A percentile compares a stretch with the other conserved stretches of the same genome.
Evolutionary conservation across 2,113 vertebrate species (phyloP).

Genomic region (Rhodinocichla rosea): DNA sequence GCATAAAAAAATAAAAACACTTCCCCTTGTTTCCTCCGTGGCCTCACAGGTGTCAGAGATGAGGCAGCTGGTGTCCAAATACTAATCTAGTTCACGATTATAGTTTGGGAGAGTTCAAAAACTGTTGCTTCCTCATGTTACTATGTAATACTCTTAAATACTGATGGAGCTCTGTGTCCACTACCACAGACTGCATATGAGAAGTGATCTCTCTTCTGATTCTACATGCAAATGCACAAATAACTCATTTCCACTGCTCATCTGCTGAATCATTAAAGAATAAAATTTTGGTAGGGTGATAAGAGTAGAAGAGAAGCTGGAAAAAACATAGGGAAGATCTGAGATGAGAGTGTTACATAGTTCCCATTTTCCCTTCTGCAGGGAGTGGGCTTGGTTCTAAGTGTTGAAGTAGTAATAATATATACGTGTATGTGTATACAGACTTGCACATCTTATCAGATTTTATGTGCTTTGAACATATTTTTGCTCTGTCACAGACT

Average conservation of each 20-base stretch:
- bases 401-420: not conserved
- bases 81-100: not conserved
- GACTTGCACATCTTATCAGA: not conserved
- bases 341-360: rapidly evolving
- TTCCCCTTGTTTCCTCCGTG: not conserved
- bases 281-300: not conserved
- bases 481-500: not conserved
- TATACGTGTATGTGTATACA: not conserved
- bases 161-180: not conserved
- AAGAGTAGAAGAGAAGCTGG: not conserved
- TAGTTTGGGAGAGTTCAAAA: not conserved
- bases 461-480: not conserved
- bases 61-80: not conserved
- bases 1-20: not conserved
- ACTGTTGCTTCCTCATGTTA: not conserved
- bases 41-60: not conserved
- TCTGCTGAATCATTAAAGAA: not conserved
- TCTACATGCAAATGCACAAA: not conserved
- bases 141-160: not conserved
- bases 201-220: not conserved
- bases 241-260: not conserved
- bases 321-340: not conserved
- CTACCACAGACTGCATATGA: not conserved
- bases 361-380: not conserved
- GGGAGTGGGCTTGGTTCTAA: not conserved